phyloP scores from a whole-genome alignment of 2,797 vertebrate genomes.

The Euthynnus affinis region DNA sequence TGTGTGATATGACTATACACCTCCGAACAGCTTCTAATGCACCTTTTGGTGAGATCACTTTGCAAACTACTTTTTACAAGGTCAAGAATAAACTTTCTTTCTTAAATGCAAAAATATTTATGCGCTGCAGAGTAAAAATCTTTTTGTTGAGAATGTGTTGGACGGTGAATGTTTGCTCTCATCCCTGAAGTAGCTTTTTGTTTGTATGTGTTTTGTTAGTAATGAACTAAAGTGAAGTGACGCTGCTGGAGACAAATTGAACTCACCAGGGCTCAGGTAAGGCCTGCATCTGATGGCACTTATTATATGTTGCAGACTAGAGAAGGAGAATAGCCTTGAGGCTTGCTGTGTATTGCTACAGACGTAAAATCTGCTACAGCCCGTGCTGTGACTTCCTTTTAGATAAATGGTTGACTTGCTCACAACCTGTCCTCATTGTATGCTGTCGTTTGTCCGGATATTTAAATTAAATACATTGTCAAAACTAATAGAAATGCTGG shows the following conservation, averaged over 20 bases:
- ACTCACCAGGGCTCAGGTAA: too few species aligned
- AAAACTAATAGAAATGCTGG: not conserved
- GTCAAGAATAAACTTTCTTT: too few species aligned
- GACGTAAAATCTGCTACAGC: not conserved
- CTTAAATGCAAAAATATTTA: not conserved
- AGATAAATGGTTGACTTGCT: not conserved
- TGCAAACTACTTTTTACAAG: not conserved
- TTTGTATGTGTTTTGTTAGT: not conserved
- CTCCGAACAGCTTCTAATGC: not conserved
- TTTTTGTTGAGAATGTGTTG: not conserved
- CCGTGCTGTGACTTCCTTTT: not conserved
- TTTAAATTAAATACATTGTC: not conserved
- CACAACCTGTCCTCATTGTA: not conserved
- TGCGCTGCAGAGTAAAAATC: not conserved
- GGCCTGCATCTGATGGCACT: not conserved
- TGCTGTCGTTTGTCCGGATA: not conserved
- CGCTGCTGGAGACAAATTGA: too few species aligned
- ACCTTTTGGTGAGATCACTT: not conserved
- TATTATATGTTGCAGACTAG: conserved; percentile 1
- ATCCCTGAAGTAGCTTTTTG: not conserved
- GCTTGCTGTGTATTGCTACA: not conserved
- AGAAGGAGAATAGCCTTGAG: not conserved
- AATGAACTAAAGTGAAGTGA: too few species aligned
- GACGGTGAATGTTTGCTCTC: not conserved
- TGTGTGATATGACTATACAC: not conserved